These are phyloP conservation scores for Coleophora flavipennella DNA, from an alignment of 2,888 invertebrate species.

Conservation along the genomic window DNA sequence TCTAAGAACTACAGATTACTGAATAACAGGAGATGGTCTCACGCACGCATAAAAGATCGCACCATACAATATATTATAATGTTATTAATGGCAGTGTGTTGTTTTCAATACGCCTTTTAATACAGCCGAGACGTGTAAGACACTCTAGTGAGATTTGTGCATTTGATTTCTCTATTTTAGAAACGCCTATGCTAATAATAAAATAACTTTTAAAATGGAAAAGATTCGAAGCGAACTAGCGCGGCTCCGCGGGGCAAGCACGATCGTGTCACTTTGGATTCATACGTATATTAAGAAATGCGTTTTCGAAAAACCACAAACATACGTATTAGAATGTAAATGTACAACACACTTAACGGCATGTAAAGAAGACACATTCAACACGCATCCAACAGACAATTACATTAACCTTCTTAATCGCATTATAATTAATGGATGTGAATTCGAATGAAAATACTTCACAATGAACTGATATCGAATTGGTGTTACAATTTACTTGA, in stretches of 20 bases:
- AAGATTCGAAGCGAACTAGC: slow-evolving; percentile 48
- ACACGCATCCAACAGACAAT: slow-evolving; percentile 56
- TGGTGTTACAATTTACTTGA: slow-evolving; percentile 19
- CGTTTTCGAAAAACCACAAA: slow-evolving; percentile 56
- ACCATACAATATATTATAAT: slow-evolving; percentile 41
- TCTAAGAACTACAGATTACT: slow-evolving; percentile 26
- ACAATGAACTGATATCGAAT: slow-evolving; percentile 23
- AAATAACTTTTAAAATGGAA: slow-evolving; percentile 40
- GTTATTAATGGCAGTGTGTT: slow-evolving; percentile 65
- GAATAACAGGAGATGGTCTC: slow-evolving; percentile 30
- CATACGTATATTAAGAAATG: slow-evolving; percentile 66
- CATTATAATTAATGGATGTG: slow-evolving; percentile 30
- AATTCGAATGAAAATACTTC: slow-evolving; percentile 14
- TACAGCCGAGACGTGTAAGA: slow-evolving; percentile 40
- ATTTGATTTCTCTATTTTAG: slow-evolving; percentile 40
- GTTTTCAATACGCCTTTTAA: slow-evolving; percentile 41
- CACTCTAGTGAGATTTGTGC: slow-evolving; percentile 63
- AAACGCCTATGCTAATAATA: slow-evolving; percentile 50
- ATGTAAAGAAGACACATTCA: slow-evolving; percentile 66
- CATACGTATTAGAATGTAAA: slow-evolving; percentile 50
- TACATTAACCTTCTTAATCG: slow-evolving; percentile 30
- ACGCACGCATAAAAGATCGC: slow-evolving; percentile 44
- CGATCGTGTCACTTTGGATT: slow-evolving; percentile 47
- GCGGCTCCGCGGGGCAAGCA: slow-evolving; percentile 62
- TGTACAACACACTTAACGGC: slow-evolving; percentile 54